Percentiles rank a stretch among this genome's conserved stretches.
These are phyloP conservation scores for Pelodytes ibericus DNA, from an alignment of 2,797 vertebrate species.

Conservation along the genomic window DNA sequence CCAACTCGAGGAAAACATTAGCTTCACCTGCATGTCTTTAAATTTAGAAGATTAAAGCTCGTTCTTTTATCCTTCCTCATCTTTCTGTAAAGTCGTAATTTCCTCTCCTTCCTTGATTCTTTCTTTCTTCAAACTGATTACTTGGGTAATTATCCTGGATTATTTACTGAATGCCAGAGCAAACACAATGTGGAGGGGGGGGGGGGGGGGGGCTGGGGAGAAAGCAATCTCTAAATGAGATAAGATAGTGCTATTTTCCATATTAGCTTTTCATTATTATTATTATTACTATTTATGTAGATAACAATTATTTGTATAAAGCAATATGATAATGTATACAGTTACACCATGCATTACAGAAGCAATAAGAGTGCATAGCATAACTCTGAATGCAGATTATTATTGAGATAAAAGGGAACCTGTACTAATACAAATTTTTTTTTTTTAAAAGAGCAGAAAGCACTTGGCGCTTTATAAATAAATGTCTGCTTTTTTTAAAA, in stretches of 20 bases:
- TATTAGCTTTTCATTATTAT: not conserved
- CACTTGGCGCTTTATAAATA: too few species aligned
- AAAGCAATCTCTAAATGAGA: not conserved
- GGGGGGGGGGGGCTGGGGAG: too few species aligned
- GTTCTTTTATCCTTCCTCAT: not conserved
- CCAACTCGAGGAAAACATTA: not conserved
- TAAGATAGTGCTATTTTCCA: not conserved
- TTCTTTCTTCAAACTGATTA: constrained; percentile 8
- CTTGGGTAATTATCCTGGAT: not conserved
- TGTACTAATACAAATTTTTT: too few species aligned
- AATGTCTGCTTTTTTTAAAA: too few species aligned
- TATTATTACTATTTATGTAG: not conserved
- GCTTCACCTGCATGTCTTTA: constrained; percentile 3
- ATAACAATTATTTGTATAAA: too few species aligned
- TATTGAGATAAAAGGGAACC: too few species aligned
- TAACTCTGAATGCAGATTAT: too few species aligned
- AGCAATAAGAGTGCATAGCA: too few species aligned
- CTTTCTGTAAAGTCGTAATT: constrained; percentile 7
- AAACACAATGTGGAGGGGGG: not conserved
- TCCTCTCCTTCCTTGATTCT: constrained; percentile 1
- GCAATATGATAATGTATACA: not conserved
- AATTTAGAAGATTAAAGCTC: not conserved
- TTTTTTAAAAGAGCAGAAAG: too few species aligned
- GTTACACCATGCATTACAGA: not conserved
- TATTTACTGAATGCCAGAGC: not conserved